Evolutionary conservation across 2,797 vertebrate genomes (phyloP), one percentile per base, ranked within the genome.

Genomic region (Pampus argenteus): DNA sequence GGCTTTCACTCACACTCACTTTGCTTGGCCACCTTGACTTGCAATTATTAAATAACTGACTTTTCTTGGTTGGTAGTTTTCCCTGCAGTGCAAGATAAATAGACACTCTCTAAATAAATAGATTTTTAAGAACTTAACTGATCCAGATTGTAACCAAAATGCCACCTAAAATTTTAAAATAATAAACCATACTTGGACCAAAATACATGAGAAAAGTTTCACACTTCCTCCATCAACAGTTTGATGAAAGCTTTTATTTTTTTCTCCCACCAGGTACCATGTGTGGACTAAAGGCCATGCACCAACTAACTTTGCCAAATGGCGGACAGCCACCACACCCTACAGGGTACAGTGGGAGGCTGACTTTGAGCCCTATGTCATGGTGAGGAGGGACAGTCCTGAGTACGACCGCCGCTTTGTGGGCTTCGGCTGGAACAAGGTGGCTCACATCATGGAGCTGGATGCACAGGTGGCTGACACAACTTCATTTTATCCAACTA

Each of bases 371-470:
- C 98, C 98, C 0, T 99, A 99, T 9, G 98, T 99, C 6, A 97
- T 99, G 56, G 97, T 99, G 83, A 94, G 95, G 79, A 92, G 93
- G 63, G 96, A 98, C 90, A 96, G 97, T 85, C 97, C 98, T 0
- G 97, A 99, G 87, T 99, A 99, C 0, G 98, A 99, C 94, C 96
- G 97, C 8, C 93, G 98, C 63, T 99, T 99, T 55, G 98, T 99
- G 81, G 98, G 98, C 55, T 99, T 99, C 22, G 98, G 98, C 80
- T 99, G 98, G 98, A 99, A 99, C 92, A 99, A 99, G 92, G 98
- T 99, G 86, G 95, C 98, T 72, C 98, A 99, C 84, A 97, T 99
- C 90, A 99, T 99, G 98, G 98, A 99, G 83, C 82, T 99, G 89
- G 98, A 99, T 29, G 98, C 97, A 7, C 97, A 99, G 97, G 98